Percentiles rank a stretch among this genome's conserved stretches.
Conservation (phyloP, 2,888 invertebrate species). For the Lottia scabra region DNA sequence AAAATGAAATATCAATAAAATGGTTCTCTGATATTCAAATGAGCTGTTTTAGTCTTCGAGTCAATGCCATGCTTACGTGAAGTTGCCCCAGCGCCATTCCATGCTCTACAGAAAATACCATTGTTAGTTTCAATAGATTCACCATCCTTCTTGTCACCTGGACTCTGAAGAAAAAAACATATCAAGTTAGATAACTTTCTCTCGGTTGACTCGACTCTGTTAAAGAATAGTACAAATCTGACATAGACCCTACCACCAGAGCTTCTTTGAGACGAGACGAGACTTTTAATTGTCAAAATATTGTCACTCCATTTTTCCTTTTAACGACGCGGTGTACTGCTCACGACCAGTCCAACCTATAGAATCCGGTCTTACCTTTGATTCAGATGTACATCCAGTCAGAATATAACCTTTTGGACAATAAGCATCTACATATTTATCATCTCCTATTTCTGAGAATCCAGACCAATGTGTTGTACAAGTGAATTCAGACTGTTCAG, state of each 20-base stretch:
- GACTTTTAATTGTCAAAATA: no score
- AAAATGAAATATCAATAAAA: background rate
- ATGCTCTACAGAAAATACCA: background rate
- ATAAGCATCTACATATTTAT: conserved; percentile 17
- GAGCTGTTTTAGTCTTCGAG: no score
- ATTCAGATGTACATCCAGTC: conserved; percentile 26
- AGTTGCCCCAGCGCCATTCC: background rate
- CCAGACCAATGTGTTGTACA: conserved; percentile 26
- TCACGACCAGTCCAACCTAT: no score
- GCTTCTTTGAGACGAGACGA: no score
- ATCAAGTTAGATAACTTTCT: background rate
- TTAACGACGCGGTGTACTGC: no score
- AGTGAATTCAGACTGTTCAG: conserved; percentile 5
- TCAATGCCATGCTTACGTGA: no score
- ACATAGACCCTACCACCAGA: no score
- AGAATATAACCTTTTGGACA: conserved; percentile 27
- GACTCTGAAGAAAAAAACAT: background rate
- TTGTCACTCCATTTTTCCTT: no score
- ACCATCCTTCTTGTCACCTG: background rate
- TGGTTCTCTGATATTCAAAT: no score
- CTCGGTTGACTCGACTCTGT: no score
- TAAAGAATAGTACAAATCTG: no score
- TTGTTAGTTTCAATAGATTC: background rate
- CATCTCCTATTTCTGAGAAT: conserved; percentile 23
- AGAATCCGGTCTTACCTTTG: conserved; percentile 12